Conservation (phyloP, 2,888 invertebrate genomes). For the Xestia sexstrigata region DNA sequence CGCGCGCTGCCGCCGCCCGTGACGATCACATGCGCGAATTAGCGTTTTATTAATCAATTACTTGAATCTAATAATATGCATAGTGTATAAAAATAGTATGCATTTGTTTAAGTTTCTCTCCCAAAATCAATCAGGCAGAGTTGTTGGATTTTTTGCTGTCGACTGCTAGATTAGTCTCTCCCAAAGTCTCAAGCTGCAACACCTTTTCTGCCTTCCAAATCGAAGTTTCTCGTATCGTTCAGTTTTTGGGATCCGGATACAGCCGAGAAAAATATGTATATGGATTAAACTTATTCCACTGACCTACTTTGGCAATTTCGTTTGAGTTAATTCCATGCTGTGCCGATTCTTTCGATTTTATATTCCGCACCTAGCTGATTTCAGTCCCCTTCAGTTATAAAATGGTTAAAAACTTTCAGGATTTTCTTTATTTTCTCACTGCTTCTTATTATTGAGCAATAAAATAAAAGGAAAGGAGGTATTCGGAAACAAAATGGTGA, state of each 20-base stretch:
- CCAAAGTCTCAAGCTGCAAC: not conserved
- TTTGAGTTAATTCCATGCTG: not conserved
- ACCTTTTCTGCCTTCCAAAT: not conserved
- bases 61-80: slow-evolving; percentile 56
- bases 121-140: not conserved
- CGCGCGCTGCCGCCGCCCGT: slow-evolving; percentile 60
- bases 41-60: slow-evolving; percentile 63
- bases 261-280: not conserved
- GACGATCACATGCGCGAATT: slow-evolving; percentile 68
- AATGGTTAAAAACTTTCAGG: not conserved
- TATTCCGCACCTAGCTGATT: not conserved
- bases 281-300: not conserved
- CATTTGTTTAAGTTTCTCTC: not conserved
- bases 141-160: not conserved
- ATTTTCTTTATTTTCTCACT: not conserved
- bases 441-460: not conserved
- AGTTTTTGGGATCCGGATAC: not conserved
- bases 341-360: not conserved
- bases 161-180: not conserved
- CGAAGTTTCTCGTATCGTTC: not conserved
- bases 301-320: not conserved
- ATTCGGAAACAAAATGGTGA: slow-evolving; percentile 3
- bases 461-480: not conserved
- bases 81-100: slow-evolving; percentile 27
- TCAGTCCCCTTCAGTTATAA: no score